Conservation (phyloP, 2,113 vertebrate genomes). For the Sander lucioperca region DNA sequence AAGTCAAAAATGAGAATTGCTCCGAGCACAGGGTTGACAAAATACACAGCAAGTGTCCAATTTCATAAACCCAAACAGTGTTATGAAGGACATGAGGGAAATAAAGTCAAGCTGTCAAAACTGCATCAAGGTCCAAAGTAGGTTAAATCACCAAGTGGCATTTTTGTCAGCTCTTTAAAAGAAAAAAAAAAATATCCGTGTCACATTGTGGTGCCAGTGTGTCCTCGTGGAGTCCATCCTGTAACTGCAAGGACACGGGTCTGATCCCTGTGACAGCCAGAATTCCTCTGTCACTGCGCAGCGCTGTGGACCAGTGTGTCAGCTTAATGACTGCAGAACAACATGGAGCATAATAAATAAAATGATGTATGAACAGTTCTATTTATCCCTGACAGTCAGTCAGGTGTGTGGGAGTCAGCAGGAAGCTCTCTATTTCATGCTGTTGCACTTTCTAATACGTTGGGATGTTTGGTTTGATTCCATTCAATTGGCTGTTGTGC, state of each 20-base stretch:
- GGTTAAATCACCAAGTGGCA: conserved; percentile 20
- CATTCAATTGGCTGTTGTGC: not conserved
- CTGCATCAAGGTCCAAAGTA: conserved; percentile 32
- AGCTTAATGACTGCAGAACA: conserved; percentile 46
- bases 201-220: conserved; percentile 37
- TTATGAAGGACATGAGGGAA: conserved; percentile 22
- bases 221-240: conserved; percentile 15
- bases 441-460: conserved; percentile 27
- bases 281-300: conserved; percentile 18
- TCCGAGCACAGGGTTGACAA: not conserved
- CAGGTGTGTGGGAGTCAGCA: conserved; percentile 49
- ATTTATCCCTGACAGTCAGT: conserved; percentile 53
- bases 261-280: conserved; percentile 45
- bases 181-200: not conserved
- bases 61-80: conserved; percentile 28
- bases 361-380: conserved; percentile 56
- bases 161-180: conserved; percentile 39
- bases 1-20: not conserved
- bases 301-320: conserved; percentile 38
- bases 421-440: conserved; percentile 36
- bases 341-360: conserved; percentile 60
- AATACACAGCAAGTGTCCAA: not conserved
- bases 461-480: conserved; percentile 32
- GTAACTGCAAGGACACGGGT: conserved; percentile 31
- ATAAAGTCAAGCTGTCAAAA: conserved; percentile 44